Conservation (phyloP, 2,797 vertebrate species). For the Phataginus tetradactyla region DNA sequence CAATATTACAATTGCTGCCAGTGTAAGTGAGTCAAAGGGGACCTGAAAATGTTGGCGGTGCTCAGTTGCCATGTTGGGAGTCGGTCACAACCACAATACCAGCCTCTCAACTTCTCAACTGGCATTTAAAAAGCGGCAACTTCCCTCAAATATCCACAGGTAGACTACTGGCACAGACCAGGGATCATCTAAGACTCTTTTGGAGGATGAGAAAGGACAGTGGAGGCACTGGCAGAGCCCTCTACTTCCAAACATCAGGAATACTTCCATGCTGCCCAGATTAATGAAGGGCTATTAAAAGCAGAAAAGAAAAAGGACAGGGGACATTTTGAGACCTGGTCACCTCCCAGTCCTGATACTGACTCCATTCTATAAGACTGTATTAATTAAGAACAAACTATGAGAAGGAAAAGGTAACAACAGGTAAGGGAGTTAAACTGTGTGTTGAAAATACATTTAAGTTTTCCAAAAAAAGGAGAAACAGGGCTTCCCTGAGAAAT, state of each 20-base stretch:
- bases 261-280: neutral
- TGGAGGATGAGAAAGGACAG: conserved; percentile 18
- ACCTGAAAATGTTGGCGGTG: neutral
- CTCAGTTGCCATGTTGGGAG: neutral
- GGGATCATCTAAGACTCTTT: neutral
- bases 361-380: neutral
- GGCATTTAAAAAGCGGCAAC: neutral
- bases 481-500: neutral
- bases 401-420: neutral
- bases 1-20: neutral
- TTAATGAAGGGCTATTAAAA: conserved; percentile 51
- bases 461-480: neutral
- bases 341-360: neutral
- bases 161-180: neutral
- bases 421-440: neutral
- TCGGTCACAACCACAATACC: neutral
- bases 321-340: neutral
- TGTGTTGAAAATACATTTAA: neutral
- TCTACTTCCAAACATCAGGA: neutral
- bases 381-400: neutral
- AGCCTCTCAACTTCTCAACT: neutral
- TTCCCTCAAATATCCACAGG: conserved; percentile 7
- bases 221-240: neutral
- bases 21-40: neutral
- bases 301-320: neutral